phyloP scores from a whole-genome alignment of 1,140 invertebrate genomes.

The Apocrypta bakeri region DNA sequence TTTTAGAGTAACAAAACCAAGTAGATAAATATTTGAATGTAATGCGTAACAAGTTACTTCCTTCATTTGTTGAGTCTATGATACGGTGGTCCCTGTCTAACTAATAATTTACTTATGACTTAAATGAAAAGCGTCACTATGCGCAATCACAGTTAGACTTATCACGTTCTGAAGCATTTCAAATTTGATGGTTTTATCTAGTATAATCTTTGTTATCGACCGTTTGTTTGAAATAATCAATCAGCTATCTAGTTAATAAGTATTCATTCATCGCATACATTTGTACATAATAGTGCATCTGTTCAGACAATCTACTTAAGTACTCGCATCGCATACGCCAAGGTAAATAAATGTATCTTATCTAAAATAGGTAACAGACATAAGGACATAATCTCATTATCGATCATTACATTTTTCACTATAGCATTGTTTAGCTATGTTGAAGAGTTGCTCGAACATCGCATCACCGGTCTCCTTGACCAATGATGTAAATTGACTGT shows the following conservation, averaged over 20 bases:
- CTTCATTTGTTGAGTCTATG: too few species aligned
- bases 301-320: neutral
- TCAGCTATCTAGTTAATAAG: too few species aligned
- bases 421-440: conserved; percentile 28
- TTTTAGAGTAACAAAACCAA: too few species aligned
- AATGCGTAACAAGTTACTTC: too few species aligned
- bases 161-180: neutral
- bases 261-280: neutral
- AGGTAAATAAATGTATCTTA: neutral
- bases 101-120: neutral
- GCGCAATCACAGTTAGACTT: neutral
- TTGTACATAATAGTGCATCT: neutral
- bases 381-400: neutral
- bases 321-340: neutral
- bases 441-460: conserved; percentile 29
- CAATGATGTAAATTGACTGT: conserved; percentile 30
- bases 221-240: too few species aligned
- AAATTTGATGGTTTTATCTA: neutral
- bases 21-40: too few species aligned
- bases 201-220: too few species aligned
- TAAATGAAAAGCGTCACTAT: neutral
- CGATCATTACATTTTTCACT: conserved; percentile 3
- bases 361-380: neutral
- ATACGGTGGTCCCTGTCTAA: neutral
- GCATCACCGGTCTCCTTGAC: conserved; percentile 30